Conservation (phyloP, 1,140 invertebrate genomes). For the Macrobrachium rosenbergii region DNA sequence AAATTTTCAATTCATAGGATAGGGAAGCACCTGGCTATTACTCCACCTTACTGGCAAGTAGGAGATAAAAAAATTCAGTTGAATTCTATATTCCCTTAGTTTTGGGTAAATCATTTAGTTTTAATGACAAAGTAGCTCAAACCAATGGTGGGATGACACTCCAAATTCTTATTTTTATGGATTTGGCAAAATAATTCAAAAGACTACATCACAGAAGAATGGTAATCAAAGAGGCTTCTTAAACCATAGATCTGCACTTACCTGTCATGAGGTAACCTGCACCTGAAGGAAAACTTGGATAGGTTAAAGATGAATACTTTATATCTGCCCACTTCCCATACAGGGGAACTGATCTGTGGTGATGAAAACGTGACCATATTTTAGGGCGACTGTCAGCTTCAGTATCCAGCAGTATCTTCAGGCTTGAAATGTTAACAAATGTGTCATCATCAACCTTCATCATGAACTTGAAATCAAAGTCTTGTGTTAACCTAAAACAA, state of each 20-base stretch:
- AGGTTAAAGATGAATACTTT: slow-evolving; percentile 34
- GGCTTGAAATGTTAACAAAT: slow-evolving; percentile 29
- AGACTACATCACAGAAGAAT: neutral
- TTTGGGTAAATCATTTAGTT: too few relatives aligned
- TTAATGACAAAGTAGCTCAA: too few relatives aligned
- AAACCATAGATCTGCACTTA: neutral
- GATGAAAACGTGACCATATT: slow-evolving; percentile 40
- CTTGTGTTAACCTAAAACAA: slow-evolving; percentile 1
- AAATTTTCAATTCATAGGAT: too few relatives aligned
- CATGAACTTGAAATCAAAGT: slow-evolving; percentile 15
- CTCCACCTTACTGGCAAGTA: too few relatives aligned
- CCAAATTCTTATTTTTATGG: too few relatives aligned
- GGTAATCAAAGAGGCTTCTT: neutral
- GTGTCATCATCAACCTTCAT: slow-evolving; percentile 60
- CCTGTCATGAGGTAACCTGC: slow-evolving; percentile 57
- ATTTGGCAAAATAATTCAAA: neutral
- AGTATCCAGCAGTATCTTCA: neutral
- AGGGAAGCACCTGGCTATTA: too few relatives aligned
- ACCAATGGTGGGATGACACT: too few relatives aligned
- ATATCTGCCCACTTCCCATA: slow-evolving; percentile 50
- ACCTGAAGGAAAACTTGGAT: slow-evolving; percentile 52
- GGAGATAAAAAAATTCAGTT: too few relatives aligned
- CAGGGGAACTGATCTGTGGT: slow-evolving; percentile 40
- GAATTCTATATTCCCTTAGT: too few relatives aligned
- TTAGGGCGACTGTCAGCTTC: neutral